Evolutionary conservation across 2,888 invertebrate species (phyloP).

Genomic region (Scaptomyza flava): DNA sequence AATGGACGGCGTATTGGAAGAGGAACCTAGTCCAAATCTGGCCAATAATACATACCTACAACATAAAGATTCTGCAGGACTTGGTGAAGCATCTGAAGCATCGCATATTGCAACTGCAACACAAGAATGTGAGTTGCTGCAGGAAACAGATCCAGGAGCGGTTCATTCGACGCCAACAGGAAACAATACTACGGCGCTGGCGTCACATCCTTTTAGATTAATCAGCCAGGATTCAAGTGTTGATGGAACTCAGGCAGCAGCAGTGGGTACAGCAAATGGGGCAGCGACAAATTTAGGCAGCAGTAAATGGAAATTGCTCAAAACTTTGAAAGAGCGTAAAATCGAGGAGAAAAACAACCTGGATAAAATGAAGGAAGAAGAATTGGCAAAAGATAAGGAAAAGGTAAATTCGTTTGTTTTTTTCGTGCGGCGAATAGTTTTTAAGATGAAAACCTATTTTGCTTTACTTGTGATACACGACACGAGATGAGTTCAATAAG

Average conservation of each 20-base stretch:
- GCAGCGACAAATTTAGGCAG: constrained; percentile 87
- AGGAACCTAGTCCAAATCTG: constrained; percentile 21
- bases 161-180: not conserved
- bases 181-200: not conserved
- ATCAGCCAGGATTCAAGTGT: constrained; percentile 81
- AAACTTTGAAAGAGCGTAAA: constrained; percentile 94
- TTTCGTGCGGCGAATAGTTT: not conserved
- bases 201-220: constrained; percentile 6
- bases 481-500: not conserved
- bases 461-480: not conserved
- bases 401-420: constrained; percentile 86
- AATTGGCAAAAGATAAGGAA: constrained; percentile 88
- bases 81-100: not conserved
- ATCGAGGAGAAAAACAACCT: constrained; percentile 93
- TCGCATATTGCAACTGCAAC: not conserved
- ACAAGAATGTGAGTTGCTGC: not conserved
- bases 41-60: constrained; percentile 1
- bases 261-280: constrained; percentile 35
- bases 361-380: constrained; percentile 88
- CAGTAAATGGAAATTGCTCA: constrained; percentile 96
- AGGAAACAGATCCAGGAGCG: not conserved
- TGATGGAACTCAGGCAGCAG: constrained; percentile 76
- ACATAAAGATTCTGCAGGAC: not conserved
- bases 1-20: constrained; percentile 84
- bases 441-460: not conserved